Evolutionary conservation across 2,888 invertebrate genomes (phyloP).

Genomic region (Glaucopsyche alexis): DNA sequence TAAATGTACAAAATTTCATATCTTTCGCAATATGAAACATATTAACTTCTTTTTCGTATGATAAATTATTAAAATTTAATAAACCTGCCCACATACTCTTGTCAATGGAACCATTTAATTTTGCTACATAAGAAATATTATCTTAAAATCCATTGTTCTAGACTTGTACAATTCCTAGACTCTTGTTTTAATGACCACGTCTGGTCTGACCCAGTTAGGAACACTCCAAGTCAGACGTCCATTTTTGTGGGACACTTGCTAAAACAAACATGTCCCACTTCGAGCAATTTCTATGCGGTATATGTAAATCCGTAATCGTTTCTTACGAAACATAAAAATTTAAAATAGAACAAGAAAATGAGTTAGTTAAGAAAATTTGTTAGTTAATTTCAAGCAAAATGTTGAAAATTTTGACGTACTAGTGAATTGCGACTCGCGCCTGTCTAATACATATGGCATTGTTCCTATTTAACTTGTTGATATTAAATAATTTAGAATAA

Average conservation of each 20-base stretch:
- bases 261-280: conserved; percentile 53
- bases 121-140: not conserved
- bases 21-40: not conserved
- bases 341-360: not conserved
- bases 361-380: too few relatives aligned
- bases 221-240: conserved; percentile 42
- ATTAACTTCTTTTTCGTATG: not conserved
- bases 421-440: too few relatives aligned
- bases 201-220: conserved; percentile 45
- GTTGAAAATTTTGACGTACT: too few relatives aligned
- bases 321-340: not conserved
- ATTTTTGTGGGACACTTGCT: conserved; percentile 52
- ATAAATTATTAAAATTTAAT: not conserved
- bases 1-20: not conserved
- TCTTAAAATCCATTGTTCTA: conserved; percentile 18
- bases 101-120: not conserved
- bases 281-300: conserved; percentile 17
- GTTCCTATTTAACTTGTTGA: too few relatives aligned
- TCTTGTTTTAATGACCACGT: conserved; percentile 53
- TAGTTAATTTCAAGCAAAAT: too few relatives aligned
- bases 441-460: too few relatives aligned
- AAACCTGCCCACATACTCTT: not conserved
- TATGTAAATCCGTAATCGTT: conserved; percentile 5
- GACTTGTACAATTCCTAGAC: conserved; percentile 43
- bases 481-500: too few relatives aligned